Percentiles rank a stretch among this genome's conserved stretches.
phyloP scores from a whole-genome alignment of 2,888 invertebrate genomes.

The Stramonita haemastoma region DNA sequence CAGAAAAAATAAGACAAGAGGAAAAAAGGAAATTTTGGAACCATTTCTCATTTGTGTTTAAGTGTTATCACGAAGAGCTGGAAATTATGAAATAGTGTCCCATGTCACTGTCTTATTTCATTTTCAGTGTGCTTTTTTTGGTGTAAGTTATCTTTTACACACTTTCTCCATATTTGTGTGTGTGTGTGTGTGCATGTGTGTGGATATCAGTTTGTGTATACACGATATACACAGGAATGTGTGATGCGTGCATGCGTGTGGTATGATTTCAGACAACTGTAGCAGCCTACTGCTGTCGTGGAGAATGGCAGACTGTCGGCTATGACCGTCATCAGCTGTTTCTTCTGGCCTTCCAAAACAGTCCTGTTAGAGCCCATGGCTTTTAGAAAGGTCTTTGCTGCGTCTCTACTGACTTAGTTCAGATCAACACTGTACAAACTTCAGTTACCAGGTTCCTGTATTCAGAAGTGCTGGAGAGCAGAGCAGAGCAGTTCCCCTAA shows the following conservation, averaged over 20 bases:
- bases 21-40: too few species aligned
- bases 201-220: neutral
- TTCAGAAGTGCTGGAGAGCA: neutral
- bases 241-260: neutral
- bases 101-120: too few species aligned
- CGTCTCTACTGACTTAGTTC: neutral
- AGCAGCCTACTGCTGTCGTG: neutral
- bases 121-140: too few species aligned
- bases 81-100: too few species aligned
- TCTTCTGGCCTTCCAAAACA: neutral
- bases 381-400: neutral
- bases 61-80: too few species aligned
- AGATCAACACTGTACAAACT: too few species aligned
- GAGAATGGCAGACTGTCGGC: conserved; percentile 1
- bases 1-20: too few species aligned
- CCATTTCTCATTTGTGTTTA: too few species aligned
- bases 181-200: neutral
- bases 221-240: neutral
- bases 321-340: neutral
- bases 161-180: neutral
- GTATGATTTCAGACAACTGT: neutral
- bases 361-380: neutral
- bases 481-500: neutral
- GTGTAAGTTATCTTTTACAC: too few species aligned
- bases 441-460: neutral